These are phyloP conservation scores for Amiota mariae DNA, from an alignment of 2,888 invertebrate species.

Conservation along the genomic window DNA sequence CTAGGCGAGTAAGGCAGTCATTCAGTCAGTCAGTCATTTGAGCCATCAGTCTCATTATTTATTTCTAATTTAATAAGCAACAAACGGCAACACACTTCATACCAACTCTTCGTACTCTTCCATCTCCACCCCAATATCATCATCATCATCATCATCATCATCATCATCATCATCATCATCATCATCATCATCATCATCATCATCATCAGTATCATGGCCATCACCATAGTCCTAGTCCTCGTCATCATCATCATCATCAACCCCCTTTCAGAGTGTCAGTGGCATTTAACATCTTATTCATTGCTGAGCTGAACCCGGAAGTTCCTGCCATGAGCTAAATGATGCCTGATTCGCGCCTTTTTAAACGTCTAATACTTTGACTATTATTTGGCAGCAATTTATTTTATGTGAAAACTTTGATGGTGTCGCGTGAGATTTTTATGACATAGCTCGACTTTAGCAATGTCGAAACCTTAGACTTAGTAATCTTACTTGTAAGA, in stretches of 20 bases:
- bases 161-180: not conserved
- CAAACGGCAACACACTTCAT: conserved; percentile 39
- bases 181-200: conserved; percentile 17
- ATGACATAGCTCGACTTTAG: conserved; percentile 49
- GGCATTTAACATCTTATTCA: not conserved
- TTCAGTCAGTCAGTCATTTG: conserved; percentile 27
- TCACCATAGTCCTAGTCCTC: not conserved
- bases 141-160: conserved; percentile 26
- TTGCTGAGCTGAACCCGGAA: conserved; percentile 13
- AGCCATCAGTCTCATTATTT: conserved; percentile 67
- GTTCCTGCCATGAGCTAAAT: conserved; percentile 38
- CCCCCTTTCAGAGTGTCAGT: conserved; percentile 5
- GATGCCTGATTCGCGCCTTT: conserved; percentile 33
- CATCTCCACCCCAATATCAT: not conserved
- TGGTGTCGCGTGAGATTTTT: conserved; percentile 53
- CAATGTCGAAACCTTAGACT: conserved; percentile 7
- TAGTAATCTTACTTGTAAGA: not conserved
- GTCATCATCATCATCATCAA: conserved; percentile 17
- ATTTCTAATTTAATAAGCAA: conserved; percentile 67
- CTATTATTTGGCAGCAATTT: conserved; percentile 64
- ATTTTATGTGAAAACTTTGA: conserved; percentile 67
- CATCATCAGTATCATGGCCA: no score
- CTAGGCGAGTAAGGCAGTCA: conserved; percentile 9
- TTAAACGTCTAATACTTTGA: conserved; percentile 46
- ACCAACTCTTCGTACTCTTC: not conserved